Percentiles rank a stretch among this genome's conserved stretches.
These are phyloP conservation scores for Camponotus floridanus DNA, from an alignment of 1,140 invertebrate genomes.

Conservation along the genomic window DNA sequence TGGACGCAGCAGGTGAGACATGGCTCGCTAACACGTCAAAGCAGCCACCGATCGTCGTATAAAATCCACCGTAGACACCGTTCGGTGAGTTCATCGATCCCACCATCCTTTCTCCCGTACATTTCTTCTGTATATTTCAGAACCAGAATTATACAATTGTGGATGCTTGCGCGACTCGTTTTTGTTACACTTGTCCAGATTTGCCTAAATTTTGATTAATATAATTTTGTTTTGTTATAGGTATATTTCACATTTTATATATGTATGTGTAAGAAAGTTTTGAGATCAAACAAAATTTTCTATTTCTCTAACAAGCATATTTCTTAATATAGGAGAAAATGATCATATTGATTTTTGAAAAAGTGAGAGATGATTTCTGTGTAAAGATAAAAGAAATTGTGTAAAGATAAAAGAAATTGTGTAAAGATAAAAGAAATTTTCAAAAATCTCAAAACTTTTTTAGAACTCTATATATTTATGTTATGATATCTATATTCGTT, in stretches of 20 bases:
- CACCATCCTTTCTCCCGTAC: slow-evolving; percentile 62
- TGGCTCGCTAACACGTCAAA: slow-evolving; percentile 90
- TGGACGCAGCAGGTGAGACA: slow-evolving; percentile 89
- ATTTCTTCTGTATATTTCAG: slow-evolving; percentile 62
- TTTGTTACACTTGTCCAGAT: slow-evolving; percentile 47
- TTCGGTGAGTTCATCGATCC: slow-evolving; percentile 89
- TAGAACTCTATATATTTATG: slow-evolving; percentile 1
- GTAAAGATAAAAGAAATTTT: background rate
- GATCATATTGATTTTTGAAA: background rate
- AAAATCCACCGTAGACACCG: slow-evolving; percentile 91
- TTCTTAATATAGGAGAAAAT: background rate
- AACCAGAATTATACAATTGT: slow-evolving; percentile 62
- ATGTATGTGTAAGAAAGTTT: slow-evolving; percentile 23
- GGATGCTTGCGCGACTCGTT: slow-evolving; percentile 64
- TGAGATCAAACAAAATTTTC: background rate
- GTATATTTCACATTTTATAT: background rate
- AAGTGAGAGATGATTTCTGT: slow-evolving; percentile 13
- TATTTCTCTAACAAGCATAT: background rate
- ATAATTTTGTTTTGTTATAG: slow-evolving; percentile 27
- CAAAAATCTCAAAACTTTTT: slow-evolving; percentile 25
- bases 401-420: too few relatives aligned
- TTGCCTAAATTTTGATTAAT: slow-evolving; percentile 29
- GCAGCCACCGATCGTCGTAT: slow-evolving; percentile 87
- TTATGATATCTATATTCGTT: slow-evolving; percentile 18
- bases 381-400: too few relatives aligned